Conservation (phyloP, 2,888 invertebrate genomes). For the Ophioninae sp. region DNA sequence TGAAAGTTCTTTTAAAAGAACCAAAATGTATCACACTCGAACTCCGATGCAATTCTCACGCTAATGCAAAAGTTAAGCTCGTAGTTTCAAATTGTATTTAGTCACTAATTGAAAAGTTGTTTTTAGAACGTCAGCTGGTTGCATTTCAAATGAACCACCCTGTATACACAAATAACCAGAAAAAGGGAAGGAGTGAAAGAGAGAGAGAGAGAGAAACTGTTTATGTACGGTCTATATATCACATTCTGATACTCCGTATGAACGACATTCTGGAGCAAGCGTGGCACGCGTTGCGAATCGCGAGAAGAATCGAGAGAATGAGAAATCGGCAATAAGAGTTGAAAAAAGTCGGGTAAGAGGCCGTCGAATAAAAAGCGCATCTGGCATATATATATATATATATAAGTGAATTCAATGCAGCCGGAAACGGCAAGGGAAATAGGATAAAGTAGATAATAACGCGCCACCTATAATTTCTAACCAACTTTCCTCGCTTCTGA, state of each 20-base stretch:
- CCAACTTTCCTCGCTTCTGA: not conserved
- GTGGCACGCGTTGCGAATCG: slow-evolving; percentile 42
- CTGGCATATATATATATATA: slow-evolving; percentile 4
- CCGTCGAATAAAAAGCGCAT: slow-evolving; percentile 45
- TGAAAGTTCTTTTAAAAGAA: too few species aligned
- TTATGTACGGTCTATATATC: slow-evolving; percentile 6
- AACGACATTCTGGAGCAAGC: slow-evolving; percentile 52
- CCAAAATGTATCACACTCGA: too few species aligned
- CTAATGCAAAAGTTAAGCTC: too few species aligned
- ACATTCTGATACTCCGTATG: slow-evolving; percentile 24
- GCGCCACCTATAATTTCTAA: not conserved
- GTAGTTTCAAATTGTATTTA: too few species aligned
- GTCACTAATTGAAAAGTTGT: too few species aligned
- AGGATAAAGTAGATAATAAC: not conserved
- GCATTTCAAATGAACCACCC: too few species aligned
- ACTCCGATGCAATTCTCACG: too few species aligned
- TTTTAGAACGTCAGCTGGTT: too few species aligned
- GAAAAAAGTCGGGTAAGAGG: slow-evolving; percentile 30
- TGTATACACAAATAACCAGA: too few species aligned
- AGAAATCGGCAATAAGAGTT: slow-evolving; percentile 15
- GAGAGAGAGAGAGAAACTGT: not conserved
- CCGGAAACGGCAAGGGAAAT: slow-evolving; percentile 24
- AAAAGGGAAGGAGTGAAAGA: too few species aligned
- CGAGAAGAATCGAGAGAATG: slow-evolving; percentile 27
- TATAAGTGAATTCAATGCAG: not conserved